Percentiles rank a stretch among this genome's conserved stretches.
Conservation (phyloP, 2,797 vertebrate genomes). For the Pseudomugil tenellus region DNA sequence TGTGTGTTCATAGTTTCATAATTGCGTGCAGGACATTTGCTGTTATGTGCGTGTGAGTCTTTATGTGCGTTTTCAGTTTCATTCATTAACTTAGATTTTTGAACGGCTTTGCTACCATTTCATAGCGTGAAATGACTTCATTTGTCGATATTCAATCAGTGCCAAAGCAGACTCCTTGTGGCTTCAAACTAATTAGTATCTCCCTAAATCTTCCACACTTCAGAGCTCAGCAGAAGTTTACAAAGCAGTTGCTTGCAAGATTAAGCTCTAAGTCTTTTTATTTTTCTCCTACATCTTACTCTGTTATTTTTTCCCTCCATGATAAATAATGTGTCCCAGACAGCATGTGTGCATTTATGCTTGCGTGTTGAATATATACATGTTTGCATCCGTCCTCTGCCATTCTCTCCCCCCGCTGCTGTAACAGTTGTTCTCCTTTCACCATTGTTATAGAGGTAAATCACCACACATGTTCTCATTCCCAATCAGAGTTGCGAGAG, state of each 20-base stretch:
- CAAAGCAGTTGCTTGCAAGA: constrained; percentile 5
- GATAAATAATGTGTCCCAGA: constrained; percentile 57
- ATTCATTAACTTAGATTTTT: constrained; percentile 30
- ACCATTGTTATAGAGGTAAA: constrained; percentile 50
- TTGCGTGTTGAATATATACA: constrained; percentile 35
- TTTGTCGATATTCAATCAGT: constrained; percentile 12
- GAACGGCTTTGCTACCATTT: constrained; percentile 22
- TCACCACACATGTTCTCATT: constrained; percentile 65
- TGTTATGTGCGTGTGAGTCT: constrained; percentile 5
- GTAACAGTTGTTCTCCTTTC: constrained; percentile 66
- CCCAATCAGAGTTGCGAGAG: constrained; percentile 35
- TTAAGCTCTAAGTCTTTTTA: constrained; percentile 35
- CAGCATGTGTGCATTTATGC: constrained; percentile 53
- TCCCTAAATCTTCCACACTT: constrained; percentile 14
- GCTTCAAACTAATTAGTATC: constrained; percentile 15
- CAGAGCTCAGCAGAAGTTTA: constrained; percentile 22
- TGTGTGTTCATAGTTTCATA: constrained; percentile 14
- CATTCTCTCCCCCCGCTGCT: constrained; percentile 45
- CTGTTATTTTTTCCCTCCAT: constrained; percentile 44
- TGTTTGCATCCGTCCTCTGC: constrained; percentile 44
- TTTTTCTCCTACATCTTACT: constrained; percentile 16
- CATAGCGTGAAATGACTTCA: constrained; percentile 36
- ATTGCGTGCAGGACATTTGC: constrained; percentile 27
- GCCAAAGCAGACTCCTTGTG: constrained; percentile 11
- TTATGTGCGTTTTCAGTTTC: constrained; percentile 5